Base-by-base conservation (phyloP, 2,797 vertebrate genomes). In the Danio aesculapii region DNA sequence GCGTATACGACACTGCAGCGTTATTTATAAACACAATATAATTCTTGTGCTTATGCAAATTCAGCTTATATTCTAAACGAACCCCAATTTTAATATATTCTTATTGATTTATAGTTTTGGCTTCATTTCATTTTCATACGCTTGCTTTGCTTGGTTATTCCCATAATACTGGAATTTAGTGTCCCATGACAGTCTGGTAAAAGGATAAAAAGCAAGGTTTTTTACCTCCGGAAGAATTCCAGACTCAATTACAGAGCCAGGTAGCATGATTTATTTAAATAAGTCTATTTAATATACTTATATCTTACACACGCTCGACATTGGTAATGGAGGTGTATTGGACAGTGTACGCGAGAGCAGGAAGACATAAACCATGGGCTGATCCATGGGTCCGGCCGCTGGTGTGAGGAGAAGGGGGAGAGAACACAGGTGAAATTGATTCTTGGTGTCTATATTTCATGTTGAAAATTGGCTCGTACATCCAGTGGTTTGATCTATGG, bases 371-470 rank as follows among this genome's bases (percentile, higher is more conserved):
- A 88, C 43, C 82, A 81, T 79, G 82, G 75, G 63, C 67, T 79
- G 86, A 84, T 88, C 79, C 85, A 83, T 72, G 79, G 79, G 81
- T 84, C 86, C 82, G 90, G 84, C 85, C 87, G 52, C 59, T 52
- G 76, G 84, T 72, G 52, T 79, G 71, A 84, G 82, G 81, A 85
- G 74, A 85, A 70, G 81, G 81, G 86, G 82, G 89, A 90, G 92
- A 92, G 91, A 95, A 94, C 93, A 88, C 94, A 96, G 95, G 95
- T 97, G 95, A 96, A 97, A 98, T 97, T 96, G 96, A 97, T 97
- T 97, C 95, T 93, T 93, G 94, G 94, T 96, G 96, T 97, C 96
- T 98, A 98, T 99, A 99, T 98, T 98, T 99, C 97, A 99, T 97
- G 97, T 95, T 97, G 96, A 96, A 98, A 98, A 99, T 98, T 98